Evolutionary conservation across 2,113 vertebrate genomes (phyloP).

Genomic region (Condylura cristata): DNA sequence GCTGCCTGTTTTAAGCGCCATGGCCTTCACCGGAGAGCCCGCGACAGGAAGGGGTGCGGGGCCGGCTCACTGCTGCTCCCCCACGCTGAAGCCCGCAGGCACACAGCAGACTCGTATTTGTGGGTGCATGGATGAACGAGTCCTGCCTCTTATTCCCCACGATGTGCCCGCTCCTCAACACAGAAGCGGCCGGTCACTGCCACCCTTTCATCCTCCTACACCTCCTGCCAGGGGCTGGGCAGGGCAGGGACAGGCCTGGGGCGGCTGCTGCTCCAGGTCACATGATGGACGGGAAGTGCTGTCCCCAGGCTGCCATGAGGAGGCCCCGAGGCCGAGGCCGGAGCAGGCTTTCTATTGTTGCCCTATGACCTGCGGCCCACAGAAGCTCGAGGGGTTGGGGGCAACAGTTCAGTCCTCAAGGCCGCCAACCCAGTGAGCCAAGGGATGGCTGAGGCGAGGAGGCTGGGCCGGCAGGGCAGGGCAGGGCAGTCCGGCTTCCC

Average conservation of each 20-base stretch:
- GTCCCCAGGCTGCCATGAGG: accelerated
- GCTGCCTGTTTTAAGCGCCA: too few relatives aligned
- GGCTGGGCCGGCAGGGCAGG: not conserved
- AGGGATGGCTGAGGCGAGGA: not conserved
- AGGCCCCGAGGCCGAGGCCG: accelerated
- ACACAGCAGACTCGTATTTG: not conserved
- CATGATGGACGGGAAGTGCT: accelerated
- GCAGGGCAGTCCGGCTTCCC: not conserved
- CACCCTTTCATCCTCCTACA: not conserved
- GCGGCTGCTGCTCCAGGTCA: accelerated
- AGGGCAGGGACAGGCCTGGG: not conserved
- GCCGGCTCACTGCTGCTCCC: not conserved
- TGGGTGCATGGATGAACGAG: not conserved
- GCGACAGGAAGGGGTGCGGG: too few relatives aligned
- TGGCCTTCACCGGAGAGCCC: too few relatives aligned
- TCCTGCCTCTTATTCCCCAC: not conserved
- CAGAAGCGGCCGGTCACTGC: too few relatives aligned
- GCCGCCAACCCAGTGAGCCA: not conserved
- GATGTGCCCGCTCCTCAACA: not conserved
- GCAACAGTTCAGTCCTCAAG: accelerated
- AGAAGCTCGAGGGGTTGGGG: not conserved
- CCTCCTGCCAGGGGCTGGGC: not conserved
- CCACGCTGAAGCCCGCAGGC: too few relatives aligned
- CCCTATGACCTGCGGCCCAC: not conserved
- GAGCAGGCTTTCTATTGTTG: not conserved